Conservation (phyloP, 2,113 vertebrate species). For the Nanorana parkeri region DNA sequence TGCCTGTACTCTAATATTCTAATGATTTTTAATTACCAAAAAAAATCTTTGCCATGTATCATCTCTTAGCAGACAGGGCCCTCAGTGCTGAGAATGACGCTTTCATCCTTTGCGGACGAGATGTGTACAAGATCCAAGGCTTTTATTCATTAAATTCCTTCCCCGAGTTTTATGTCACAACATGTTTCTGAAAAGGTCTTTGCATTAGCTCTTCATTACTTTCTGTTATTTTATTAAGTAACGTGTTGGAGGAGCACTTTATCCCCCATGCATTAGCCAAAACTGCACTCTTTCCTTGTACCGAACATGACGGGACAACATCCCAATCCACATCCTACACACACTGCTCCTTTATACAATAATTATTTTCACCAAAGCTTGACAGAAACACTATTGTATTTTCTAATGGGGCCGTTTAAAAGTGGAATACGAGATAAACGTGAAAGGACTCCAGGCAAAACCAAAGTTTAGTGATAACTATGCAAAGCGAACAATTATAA, state of each 20-base stretch:
- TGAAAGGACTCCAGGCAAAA: too few species aligned
- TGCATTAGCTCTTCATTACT: constrained; percentile 5
- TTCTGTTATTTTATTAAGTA: constrained; percentile 38
- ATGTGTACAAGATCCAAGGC: constrained; percentile 14
- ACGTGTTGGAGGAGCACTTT: constrained; percentile 48
- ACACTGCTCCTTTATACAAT: constrained; percentile 66
- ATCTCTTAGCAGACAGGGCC: background rate
- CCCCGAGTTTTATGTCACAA: constrained; percentile 48
- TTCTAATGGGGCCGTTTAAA: background rate
- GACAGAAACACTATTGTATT: constrained; percentile 26
- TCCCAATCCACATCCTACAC: constrained; percentile 36
- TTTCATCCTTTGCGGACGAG: background rate
- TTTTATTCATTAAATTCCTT: constrained; percentile 38
- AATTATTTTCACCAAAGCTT: constrained; percentile 58
- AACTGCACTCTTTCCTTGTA: constrained; percentile 51
- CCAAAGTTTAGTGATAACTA: too few species aligned
- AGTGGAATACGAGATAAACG: too few species aligned
- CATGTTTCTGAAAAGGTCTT: constrained; percentile 46
- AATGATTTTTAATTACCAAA: background rate
- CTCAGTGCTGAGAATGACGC: too few species aligned
- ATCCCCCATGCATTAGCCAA: constrained; percentile 50
- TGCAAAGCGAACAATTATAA: too few species aligned
- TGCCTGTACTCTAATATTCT: too few species aligned
- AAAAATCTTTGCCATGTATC: background rate
- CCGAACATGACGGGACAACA: constrained; percentile 66